Base-by-base conservation (phyloP, 2,113 vertebrate species). In the Ictalurus furcatus region DNA sequence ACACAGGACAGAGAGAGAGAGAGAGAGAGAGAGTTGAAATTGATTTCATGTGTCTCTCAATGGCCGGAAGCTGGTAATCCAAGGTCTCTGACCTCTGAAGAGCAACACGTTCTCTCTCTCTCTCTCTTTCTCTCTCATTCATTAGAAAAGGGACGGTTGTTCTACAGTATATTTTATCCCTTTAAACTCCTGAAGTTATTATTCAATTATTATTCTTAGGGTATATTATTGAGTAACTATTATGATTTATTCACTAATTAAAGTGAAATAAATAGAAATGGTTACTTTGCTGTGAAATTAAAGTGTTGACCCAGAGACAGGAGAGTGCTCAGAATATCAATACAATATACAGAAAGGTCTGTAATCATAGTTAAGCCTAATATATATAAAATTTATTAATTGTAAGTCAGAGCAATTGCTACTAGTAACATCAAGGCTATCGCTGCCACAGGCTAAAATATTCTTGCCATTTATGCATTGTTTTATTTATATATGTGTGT, bases 11-110 rank as follows among this genome's bases (percentile, higher is more conserved):
- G 83, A 54, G 81, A 82, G 85, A 87, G 85, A 88, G 83, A 54
- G 81, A 82, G 85, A 87, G 85, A 44, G 40, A 74, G 82, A 88
- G 85, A 88, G 89, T 71, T 88, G 87, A 93, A 93, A 93, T 90
- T 89, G 88, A 92, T 88, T 92, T 89, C 91, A 93, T 91, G 89
- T 94, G 92, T 87, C 88, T 85, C 85, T 90, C 85, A 88, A 85
- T 40, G 86, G 89, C 85, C 90, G 88, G 90, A 93, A 92, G 84
- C 48, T 87, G 87, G 73, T 88, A 89, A 93, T 91, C 83, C 76
- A 85, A 90, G 86, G 88, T 92, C 90, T 87, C 89, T 92, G 91
- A 93, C 87, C 71, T 88, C 82, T 78, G 80, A 74, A 86, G 90
- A 28, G 76, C 87, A 59, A 90, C 59, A 86, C 52, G 48, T 86